Evolutionary conservation across 2,113 vertebrate species (phyloP).

Genomic region (Dipodomys spectabilis): DNA sequence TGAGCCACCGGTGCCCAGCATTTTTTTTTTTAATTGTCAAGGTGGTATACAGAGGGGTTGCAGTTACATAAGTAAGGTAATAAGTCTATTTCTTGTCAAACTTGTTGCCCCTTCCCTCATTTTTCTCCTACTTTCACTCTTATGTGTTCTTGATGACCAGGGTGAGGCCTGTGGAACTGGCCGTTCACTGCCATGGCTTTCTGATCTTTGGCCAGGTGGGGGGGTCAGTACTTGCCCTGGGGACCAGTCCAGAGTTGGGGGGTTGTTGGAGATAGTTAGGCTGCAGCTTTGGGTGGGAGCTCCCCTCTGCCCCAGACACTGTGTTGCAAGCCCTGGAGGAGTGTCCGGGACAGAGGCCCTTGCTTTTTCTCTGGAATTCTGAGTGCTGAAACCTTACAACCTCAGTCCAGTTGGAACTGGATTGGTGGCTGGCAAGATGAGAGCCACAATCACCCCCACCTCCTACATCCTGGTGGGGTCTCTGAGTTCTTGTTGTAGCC

Average conservation of each 20-base stretch:
- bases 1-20: neutral
- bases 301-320: constrained; percentile 74
- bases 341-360: constrained; percentile 57
- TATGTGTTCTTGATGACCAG: too few relatives aligned
- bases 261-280: neutral
- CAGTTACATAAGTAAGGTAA: too few relatives aligned
- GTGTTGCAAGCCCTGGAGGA: constrained; percentile 70
- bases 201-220: neutral
- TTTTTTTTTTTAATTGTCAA: too few relatives aligned
- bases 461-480: neutral
- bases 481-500: neutral
- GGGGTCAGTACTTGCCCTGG: neutral
- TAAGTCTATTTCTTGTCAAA: too few relatives aligned
- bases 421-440: neutral
- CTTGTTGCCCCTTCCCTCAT: too few relatives aligned
- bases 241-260: neutral
- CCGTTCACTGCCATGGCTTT: neutral
- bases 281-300: neutral
- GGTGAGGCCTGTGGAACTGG: neutral
- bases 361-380: constrained; percentile 71
- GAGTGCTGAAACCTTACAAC: constrained; percentile 66
- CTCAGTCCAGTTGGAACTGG: constrained; percentile 67
- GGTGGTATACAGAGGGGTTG: too few relatives aligned
- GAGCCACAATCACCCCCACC: neutral
- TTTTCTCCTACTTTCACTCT: too few relatives aligned